Evolutionary conservation across 2,888 invertebrate species (phyloP).

Genomic region (Auanema sp.): DNA sequence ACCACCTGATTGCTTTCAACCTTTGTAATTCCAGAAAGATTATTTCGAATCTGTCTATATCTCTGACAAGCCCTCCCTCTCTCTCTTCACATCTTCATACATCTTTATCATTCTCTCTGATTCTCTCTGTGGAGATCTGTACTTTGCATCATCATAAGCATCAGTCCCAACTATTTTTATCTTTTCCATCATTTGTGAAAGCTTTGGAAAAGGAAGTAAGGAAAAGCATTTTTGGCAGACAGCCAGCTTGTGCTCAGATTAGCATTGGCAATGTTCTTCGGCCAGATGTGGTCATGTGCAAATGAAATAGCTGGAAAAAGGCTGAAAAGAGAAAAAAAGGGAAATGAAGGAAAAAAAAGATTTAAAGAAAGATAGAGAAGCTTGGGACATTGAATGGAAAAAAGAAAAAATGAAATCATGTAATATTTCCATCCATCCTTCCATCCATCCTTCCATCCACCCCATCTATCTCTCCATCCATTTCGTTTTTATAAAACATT

Average conservation of each 20-base stretch:
- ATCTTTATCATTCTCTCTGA: too few species aligned
- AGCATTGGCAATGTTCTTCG: too few species aligned
- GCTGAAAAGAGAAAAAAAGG: not conserved
- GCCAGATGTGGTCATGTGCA: too few species aligned
- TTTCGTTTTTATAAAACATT: not conserved
- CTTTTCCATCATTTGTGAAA: not conserved
- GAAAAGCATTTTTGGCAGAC: slow-evolving; percentile 1
- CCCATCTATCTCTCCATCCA: not conserved
- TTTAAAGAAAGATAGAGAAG: not conserved
- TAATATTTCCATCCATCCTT: not conserved
- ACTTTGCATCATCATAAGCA: too few species aligned
- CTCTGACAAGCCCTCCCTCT: too few species aligned
- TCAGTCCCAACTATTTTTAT: not conserved
- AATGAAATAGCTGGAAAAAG: slow-evolving; percentile 2
- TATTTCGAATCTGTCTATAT: too few species aligned
- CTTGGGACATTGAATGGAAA: not conserved
- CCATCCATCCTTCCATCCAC: not conserved
- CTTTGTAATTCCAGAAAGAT: too few species aligned
- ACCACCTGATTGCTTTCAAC: too few species aligned
- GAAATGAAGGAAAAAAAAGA: not conserved
- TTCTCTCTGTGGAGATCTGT: too few species aligned
- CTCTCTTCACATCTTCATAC: too few species aligned
- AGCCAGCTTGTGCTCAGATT: too few species aligned
- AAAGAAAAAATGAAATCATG: not conserved
- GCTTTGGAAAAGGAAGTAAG: slow-evolving; percentile 1